These are phyloP conservation scores for Dysmachus trigonus DNA, from an alignment of 2,888 invertebrate species.

Conservation along the genomic window DNA sequence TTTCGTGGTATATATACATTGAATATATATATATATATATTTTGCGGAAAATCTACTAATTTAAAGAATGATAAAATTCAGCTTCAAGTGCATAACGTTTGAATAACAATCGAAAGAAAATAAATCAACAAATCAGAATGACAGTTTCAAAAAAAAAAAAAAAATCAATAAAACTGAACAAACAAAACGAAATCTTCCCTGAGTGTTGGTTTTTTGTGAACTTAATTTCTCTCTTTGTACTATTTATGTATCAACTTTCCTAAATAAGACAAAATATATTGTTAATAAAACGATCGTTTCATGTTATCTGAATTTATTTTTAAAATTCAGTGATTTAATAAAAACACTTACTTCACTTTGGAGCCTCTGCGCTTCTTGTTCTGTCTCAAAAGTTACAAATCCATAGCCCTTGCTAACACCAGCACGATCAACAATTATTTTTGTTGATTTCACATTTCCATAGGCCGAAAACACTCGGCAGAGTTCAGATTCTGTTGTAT, in stretches of 20 bases:
- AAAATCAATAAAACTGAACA: conserved; percentile 53
- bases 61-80: conserved; percentile 26
- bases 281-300: conserved; percentile 23
- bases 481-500: conserved; percentile 91
- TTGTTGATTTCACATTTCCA: conserved; percentile 89
- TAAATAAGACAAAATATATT: conserved; percentile 50
- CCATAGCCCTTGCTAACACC: conserved; percentile 87
- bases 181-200: conserved; percentile 56
- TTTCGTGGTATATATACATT: neutral
- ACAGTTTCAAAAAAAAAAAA: conserved; percentile 43
- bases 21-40: conserved; percentile 28
- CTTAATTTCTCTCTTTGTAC: conserved; percentile 47
- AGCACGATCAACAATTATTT: conserved; percentile 93
- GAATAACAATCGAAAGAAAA: conserved; percentile 35
- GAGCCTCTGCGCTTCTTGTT: conserved; percentile 82
- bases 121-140: conserved; percentile 29
- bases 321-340: neutral
- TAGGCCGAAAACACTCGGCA: conserved; percentile 90
- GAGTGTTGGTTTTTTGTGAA: conserved; percentile 52
- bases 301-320: conserved; percentile 28
- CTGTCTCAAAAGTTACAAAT: conserved; percentile 85
- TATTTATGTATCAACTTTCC: conserved; percentile 49
- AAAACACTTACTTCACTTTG: conserved; percentile 71
- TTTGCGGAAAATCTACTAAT: conserved; percentile 35
- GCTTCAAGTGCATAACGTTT: conserved; percentile 31